Evolutionary conservation across 2,797 vertebrate genomes (phyloP).

Genomic region (Delichon dasypus): DNA sequence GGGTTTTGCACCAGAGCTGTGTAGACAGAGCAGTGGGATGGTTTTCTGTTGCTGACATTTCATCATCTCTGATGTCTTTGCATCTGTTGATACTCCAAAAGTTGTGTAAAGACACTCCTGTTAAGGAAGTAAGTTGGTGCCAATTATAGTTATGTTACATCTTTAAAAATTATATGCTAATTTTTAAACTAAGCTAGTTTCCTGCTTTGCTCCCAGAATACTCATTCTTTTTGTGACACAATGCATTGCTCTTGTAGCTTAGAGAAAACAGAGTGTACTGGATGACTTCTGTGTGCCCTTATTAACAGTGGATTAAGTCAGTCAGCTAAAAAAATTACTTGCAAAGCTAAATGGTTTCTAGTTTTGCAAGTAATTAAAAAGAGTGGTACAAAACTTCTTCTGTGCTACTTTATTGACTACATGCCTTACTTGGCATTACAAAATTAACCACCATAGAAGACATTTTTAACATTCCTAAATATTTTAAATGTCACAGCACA

Average conservation of each 20-base stretch:
- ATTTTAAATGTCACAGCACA: background rate
- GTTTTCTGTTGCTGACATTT: background rate
- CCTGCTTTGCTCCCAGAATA: background rate
- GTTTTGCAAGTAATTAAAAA: background rate
- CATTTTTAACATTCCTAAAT: background rate
- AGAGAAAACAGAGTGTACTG: background rate
- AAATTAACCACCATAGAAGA: background rate
- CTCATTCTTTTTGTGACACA: background rate
- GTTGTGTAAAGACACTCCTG: background rate
- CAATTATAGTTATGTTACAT: background rate
- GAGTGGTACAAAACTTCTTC: background rate
- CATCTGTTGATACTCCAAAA: background rate
- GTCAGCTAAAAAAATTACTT: background rate
- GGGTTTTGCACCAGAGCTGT: background rate
- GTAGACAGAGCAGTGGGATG: background rate
- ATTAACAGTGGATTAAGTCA: background rate
- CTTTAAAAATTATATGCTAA: background rate
- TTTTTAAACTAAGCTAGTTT: background rate
- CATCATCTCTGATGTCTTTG: background rate
- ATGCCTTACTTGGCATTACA: background rate
- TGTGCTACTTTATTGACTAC: background rate
- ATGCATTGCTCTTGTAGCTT: background rate
- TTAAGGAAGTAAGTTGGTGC: background rate
- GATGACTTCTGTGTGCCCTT: background rate
- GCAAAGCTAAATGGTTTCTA: background rate